phyloP scores from a whole-genome alignment of 2,113 vertebrate genomes.

The Ceyx melanurus region DNA sequence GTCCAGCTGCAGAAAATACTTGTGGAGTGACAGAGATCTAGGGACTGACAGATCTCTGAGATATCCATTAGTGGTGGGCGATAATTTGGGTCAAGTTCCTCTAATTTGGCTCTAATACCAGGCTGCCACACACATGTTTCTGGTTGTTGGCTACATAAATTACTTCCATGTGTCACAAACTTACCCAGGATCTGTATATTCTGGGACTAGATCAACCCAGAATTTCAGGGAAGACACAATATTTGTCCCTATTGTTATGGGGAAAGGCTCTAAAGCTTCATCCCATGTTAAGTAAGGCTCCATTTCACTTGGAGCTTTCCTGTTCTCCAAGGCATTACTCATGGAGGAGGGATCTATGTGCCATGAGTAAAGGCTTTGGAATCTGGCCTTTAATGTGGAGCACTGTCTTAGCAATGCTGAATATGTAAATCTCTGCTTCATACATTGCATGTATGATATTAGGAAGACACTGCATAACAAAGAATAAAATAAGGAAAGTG shows the following conservation, averaged over 20 bases:
- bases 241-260: not conserved
- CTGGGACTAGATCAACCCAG: rapidly evolving
- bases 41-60: not conserved
- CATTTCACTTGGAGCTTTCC: not conserved
- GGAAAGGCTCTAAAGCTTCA: not conserved
- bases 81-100: not conserved
- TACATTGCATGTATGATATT: not conserved
- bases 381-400: not conserved
- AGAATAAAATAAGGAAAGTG: not conserved
- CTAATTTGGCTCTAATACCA: not conserved
- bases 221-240: not conserved
- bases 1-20: not conserved
- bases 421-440: slow-evolving; percentile 1
- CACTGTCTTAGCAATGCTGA: not conserved
- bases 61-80: not conserved
- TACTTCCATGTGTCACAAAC: not conserved
- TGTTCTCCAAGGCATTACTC: not conserved
- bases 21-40: not conserved
- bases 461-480: slow-evolving; percentile 4
- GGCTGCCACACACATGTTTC: not conserved
- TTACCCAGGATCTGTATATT: not conserved
- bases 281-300: not conserved
- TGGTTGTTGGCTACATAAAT: not conserved
- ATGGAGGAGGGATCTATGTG: not conserved
- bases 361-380: slow-evolving; percentile 30